Evolutionary conservation across 1,140 invertebrate genomes (phyloP), one percentile per base, ranked within the genome.

Genomic region (Octopus sinensis): DNA sequence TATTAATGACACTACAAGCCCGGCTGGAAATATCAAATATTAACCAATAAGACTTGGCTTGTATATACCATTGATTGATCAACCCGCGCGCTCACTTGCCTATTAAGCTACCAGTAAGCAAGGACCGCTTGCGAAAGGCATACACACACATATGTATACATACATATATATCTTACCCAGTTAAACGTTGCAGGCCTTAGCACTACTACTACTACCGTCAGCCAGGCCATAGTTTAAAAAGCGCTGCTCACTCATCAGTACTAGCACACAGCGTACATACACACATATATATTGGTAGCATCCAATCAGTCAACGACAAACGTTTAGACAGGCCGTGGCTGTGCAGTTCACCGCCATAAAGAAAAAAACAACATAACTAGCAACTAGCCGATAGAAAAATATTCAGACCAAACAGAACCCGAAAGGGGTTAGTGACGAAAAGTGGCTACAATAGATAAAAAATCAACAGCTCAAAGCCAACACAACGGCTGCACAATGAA

Each of bases 401-500:
- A 62, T 62, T 17, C 1, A 12, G 17, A 62, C 56, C 9, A 62
- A 9, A 9, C 56, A 9, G 56, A 9, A 62, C 17, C 9, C 9
- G 17, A 62, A 62, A 17, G 56, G 56, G 56, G 56, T 62, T 62
- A 62, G 9, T 62, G 9, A 62, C 9, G 17, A 62, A 62, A 73
- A 9, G 68, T n/a, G 30, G 68, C 68, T n/a, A 73, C 68, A 73
- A 73, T 73, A 73, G 68, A 73, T 73, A 73, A 73, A 4, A 73
- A 73, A 73, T n/a, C 30, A 73, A 73, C 68, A 23, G 30, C 9
- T 23, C 68, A 73, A 73, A 73, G 7, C 13, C 68, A 73, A 73
- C 68, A 73, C 6, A 79, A 62, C 23, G 62, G 52, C 54, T 43
- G 62, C 54, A 79, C 30, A 23, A 71, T 56, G 79, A 62, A 53